Conservation (phyloP, 1,140 invertebrate genomes). For the Drosophila quadrilineata region DNA sequence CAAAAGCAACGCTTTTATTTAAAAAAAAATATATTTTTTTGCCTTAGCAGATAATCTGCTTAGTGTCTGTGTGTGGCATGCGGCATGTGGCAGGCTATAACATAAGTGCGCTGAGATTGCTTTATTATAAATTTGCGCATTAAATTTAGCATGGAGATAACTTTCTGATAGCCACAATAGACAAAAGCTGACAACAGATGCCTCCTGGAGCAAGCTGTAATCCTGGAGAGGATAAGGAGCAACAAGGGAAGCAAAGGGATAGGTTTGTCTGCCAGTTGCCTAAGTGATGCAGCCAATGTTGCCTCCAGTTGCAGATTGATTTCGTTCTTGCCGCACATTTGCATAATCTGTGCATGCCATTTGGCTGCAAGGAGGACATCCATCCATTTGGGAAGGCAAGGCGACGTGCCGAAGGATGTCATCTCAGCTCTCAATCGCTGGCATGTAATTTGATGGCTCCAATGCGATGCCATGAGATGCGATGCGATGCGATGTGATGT, state of each 20-base stretch:
- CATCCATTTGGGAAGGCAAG: constrained; percentile 9
- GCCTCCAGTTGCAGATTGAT: background rate
- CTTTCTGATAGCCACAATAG: background rate
- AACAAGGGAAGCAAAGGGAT: no score
- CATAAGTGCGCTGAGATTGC: constrained; percentile 53
- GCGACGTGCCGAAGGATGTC: constrained; percentile 23
- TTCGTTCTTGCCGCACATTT: constrained; percentile 24
- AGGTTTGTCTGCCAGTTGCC: no score
- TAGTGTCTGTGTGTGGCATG: constrained; percentile 20
- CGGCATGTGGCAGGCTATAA: constrained; percentile 64
- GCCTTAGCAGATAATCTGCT: constrained; percentile 48
- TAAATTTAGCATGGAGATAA: constrained; percentile 29
- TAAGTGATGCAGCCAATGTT: no score
- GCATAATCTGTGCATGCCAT: constrained; percentile 38
- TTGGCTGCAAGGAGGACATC: constrained; percentile 30
- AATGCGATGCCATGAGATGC: background rate
- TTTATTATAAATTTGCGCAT: constrained; percentile 34
- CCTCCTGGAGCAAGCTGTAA: no score
- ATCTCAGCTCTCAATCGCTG: constrained; percentile 4
- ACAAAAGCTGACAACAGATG: background rate
- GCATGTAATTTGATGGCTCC: constrained; percentile 30
- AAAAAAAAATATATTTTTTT: no score
- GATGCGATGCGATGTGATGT: no score
- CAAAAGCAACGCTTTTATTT: no score
- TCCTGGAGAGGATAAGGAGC: no score